Percentiles rank a stretch among this genome's conserved stretches.
Conservation (phyloP, 2,888 invertebrate species). For the Conops quadrifasciatus region DNA sequence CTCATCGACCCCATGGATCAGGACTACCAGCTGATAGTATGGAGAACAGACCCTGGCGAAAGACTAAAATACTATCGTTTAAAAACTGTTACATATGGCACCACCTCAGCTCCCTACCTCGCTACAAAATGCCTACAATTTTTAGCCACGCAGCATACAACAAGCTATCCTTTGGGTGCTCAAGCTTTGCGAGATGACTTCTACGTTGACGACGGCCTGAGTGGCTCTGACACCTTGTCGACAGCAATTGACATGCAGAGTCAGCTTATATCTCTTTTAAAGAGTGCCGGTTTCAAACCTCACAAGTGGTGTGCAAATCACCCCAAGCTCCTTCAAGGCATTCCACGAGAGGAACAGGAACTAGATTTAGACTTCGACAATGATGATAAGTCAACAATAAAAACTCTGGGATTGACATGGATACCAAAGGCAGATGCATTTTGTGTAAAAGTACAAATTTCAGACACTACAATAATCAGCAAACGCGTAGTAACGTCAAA, state of each 20-base stretch:
- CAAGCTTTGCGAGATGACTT: constrained; percentile 13
- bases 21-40: constrained; percentile 45
- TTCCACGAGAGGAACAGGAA: not conserved
- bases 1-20: constrained; percentile 39
- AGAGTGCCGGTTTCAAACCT: not conserved
- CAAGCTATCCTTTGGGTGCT: not conserved
- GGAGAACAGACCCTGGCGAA: constrained; percentile 36
- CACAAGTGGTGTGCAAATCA: constrained; percentile 1
- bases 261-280: not conserved
- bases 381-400: too few relatives aligned
- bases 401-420: too few relatives aligned
- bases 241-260: constrained; percentile 18
- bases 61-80: constrained; percentile 38
- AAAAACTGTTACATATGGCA: constrained; percentile 41
- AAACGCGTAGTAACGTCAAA: too few relatives aligned
- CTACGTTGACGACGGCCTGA: constrained; percentile 38
- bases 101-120: constrained; percentile 29
- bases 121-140: constrained; percentile 28
- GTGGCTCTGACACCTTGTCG: constrained; percentile 31
- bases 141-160: not conserved
- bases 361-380: too few relatives aligned
- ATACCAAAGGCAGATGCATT: too few relatives aligned
- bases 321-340: not conserved
- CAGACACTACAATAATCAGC: too few relatives aligned
- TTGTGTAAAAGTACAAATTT: too few relatives aligned